These are phyloP conservation scores for Aptenodytes patagonicus DNA, from an alignment of 2,113 vertebrate species.

Conservation along the genomic window DNA sequence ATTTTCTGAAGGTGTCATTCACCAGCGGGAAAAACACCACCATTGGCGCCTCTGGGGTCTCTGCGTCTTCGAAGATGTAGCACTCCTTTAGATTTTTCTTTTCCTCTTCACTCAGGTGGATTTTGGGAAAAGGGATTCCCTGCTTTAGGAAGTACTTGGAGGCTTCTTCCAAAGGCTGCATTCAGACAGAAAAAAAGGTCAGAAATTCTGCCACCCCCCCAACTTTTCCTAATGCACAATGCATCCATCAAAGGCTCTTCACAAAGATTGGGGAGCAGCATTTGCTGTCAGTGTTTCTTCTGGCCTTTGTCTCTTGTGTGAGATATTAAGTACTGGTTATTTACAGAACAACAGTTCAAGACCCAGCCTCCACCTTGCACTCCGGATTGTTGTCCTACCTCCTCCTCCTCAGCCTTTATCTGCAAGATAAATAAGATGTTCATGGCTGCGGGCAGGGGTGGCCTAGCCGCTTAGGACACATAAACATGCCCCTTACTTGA, in stretches of 20 bases:
- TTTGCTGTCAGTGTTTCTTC: neutral
- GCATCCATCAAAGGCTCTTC: neutral
- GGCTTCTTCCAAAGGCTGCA: constrained; percentile 69
- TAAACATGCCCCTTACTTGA: neutral
- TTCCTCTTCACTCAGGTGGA: constrained; percentile 64
- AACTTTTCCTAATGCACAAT: neutral
- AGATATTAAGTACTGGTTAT: neutral
- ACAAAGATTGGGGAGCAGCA: neutral
- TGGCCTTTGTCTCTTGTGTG: neutral
- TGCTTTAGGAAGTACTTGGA: constrained; percentile 70
- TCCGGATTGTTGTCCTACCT: neutral
- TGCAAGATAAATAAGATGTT: neutral
- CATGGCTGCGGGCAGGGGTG: neutral
- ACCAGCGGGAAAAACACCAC: constrained; percentile 78
- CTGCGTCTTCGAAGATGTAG: constrained; percentile 72
- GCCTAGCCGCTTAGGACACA: neutral
- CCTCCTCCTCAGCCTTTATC: neutral
- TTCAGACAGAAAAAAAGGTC: neutral
- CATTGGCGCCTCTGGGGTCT: constrained; percentile 47
- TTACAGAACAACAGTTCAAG: neutral
- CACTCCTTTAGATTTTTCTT: constrained; percentile 57
- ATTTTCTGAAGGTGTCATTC: constrained; percentile 61
- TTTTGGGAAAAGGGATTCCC: constrained; percentile 74
- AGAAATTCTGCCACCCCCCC: neutral
- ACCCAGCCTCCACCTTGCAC: neutral